Evolutionary conservation across 2,888 invertebrate species (phyloP).

Genomic region (Synanthedon vespiformis): DNA sequence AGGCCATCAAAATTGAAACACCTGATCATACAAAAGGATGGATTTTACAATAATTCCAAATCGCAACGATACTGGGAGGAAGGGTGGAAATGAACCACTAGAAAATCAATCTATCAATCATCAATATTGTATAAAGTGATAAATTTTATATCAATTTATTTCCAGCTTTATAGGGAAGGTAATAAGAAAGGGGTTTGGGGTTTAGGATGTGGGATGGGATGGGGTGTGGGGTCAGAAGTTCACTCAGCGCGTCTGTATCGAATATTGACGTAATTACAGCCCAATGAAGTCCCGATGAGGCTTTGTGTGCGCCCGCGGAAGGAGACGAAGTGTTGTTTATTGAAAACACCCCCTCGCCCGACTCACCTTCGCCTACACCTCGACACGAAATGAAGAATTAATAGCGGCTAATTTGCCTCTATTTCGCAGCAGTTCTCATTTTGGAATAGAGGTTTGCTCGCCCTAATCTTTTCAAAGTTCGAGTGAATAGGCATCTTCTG

Average conservation of each 20-base stretch:
- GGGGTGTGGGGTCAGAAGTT: not conserved
- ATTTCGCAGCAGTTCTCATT: no score
- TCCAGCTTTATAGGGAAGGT: not conserved
- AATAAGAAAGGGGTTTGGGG: not conserved
- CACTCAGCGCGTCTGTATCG: not conserved
- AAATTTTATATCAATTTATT: not conserved
- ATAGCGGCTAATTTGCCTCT: no score
- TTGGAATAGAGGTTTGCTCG: no score
- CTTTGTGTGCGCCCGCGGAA: conserved; percentile 11
- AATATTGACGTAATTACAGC: conserved; percentile 31
- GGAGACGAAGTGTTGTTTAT: conserved; percentile 23
- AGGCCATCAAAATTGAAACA: not conserved
- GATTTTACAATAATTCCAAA: no score
- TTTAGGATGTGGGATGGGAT: not conserved
- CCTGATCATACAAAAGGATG: no score
- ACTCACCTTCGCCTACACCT: conserved; percentile 5
- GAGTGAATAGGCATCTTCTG: no score
- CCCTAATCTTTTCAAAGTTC: no score
- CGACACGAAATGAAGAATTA: conserved; percentile 5
- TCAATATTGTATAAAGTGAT: no score
- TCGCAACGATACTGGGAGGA: no score
- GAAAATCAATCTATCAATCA: no score
- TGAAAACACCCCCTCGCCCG: conserved; percentile 18
- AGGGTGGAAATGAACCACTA: no score
- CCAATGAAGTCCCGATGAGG: conserved; percentile 11